Evolutionary conservation across 1,140 invertebrate genomes (phyloP), one percentile per base, ranked within the genome.

Genomic region (Drosophila micromelanica): DNA sequence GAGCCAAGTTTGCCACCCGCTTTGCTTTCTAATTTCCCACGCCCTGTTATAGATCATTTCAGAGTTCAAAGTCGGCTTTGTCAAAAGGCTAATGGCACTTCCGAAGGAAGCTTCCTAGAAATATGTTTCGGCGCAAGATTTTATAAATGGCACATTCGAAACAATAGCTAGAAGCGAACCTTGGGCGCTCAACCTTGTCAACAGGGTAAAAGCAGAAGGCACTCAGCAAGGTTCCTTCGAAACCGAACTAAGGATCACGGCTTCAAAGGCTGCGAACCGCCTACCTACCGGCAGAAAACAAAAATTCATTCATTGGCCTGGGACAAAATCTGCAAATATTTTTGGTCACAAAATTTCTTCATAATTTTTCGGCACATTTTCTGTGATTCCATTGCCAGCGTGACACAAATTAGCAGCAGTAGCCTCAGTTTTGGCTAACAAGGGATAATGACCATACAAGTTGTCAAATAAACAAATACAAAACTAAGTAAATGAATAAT

Each of bases 351-450:
- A 78, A 87, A 82, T 89, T 86, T 89, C 82, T 82, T 82, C 82
- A 86, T 87, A 87, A 86, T 87, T 82, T 78, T 89, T 82, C 82
- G 82, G 82, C 82, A 89, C 78, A 81, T 81, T 68, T 80, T 63
- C 61, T 52, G 43, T 55, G 20, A 48, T 62, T 40, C 11, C 30
- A 51, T 45, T 20, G 56, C 17, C 52, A 38, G 57, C 35, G 13
- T 23, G 70, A 61, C 74, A 55, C 56, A 63, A 62, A 76, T 76
- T 76, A 62, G 54, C 57, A 46, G 45, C 42, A 68, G 74, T 55
- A 67, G 76, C 56, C 32, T 62, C 37, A 49, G 37, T 27, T 11
- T 30, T 40, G 6, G 7, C 27, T 54, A 73, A 86, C 81, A 86
- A 86, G 76, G 78, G 81, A 82, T 87, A 85, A 89, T 86, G 78